phyloP scores from a whole-genome alignment of 1,140 invertebrate species.

The Pantala flavescens region DNA sequence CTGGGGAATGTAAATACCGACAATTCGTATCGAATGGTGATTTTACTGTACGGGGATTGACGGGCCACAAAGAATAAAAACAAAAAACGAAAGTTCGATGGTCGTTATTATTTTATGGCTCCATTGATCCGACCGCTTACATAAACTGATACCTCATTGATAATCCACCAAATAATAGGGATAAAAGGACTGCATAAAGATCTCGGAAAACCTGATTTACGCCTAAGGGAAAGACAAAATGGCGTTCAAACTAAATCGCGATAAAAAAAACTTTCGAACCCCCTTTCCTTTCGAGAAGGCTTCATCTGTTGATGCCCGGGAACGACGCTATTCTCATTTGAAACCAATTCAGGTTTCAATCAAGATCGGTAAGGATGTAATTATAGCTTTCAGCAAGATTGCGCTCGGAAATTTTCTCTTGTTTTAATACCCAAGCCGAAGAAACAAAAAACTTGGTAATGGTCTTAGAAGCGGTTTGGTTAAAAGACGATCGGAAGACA shows the following conservation, averaged over 20 bases:
- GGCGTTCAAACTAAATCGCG: background rate
- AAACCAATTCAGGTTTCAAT: background rate
- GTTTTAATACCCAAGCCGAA: background rate
- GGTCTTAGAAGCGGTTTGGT: background rate
- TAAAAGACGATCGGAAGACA: background rate
- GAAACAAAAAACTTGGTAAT: background rate
- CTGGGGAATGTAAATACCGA: too few species aligned
- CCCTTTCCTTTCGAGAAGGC: background rate
- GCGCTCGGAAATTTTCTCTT: background rate
- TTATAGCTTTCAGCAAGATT: conserved; percentile 3
- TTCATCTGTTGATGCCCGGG: background rate
- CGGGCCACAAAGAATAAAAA: too few species aligned
- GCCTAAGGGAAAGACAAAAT: too few species aligned
- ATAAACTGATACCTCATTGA: too few species aligned
- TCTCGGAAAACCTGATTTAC: too few species aligned
- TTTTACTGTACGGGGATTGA: too few species aligned
- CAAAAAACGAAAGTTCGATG: too few species aligned
- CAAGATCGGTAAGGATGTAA: background rate
- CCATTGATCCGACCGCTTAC: too few species aligned
- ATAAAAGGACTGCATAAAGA: too few species aligned
- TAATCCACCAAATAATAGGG: too few species aligned
- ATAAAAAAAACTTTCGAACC: background rate
- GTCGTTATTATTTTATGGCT: too few species aligned
- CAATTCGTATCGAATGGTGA: too few species aligned
- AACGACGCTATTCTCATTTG: background rate